Conservation (phyloP, 35 echinoderm and acorn worm species). For the Stichopus chloronotus region DNA sequence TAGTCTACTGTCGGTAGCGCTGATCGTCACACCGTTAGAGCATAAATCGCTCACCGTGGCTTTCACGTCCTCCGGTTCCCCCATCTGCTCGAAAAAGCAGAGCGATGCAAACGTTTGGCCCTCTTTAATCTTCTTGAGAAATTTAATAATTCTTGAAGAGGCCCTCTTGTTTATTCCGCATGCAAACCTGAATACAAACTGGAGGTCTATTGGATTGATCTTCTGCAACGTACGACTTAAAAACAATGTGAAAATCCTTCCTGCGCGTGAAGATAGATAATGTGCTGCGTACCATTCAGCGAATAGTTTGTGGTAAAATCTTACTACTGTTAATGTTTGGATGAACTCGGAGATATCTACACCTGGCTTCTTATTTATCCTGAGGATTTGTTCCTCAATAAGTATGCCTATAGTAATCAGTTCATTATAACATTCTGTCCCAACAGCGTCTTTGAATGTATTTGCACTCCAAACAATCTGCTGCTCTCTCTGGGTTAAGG, state of each 20-base stretch:
- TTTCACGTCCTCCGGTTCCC: not conserved
- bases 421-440: not conserved
- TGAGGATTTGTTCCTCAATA: not conserved
- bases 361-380: not conserved
- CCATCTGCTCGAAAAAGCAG: not conserved
- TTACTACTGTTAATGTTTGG: not conserved
- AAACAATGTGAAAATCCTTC: not conserved
- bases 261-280: not conserved
- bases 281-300: constrained; percentile 30
- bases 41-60: not conserved
- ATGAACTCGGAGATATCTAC: not conserved
- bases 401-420: not conserved
- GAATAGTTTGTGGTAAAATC: constrained; percentile 39
- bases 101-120: not conserved
- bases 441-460: not conserved
- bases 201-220: not conserved
- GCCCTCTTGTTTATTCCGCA: not conserved
- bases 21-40: not conserved
- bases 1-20: not conserved
- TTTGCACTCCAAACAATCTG: not conserved
- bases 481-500: not conserved
- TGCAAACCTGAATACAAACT: constrained; percentile 12
- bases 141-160: not conserved
- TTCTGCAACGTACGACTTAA: not conserved
- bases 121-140: not conserved